Evolutionary conservation across 1,140 invertebrate species (phyloP).

Genomic region (Laodelphax striatellus): DNA sequence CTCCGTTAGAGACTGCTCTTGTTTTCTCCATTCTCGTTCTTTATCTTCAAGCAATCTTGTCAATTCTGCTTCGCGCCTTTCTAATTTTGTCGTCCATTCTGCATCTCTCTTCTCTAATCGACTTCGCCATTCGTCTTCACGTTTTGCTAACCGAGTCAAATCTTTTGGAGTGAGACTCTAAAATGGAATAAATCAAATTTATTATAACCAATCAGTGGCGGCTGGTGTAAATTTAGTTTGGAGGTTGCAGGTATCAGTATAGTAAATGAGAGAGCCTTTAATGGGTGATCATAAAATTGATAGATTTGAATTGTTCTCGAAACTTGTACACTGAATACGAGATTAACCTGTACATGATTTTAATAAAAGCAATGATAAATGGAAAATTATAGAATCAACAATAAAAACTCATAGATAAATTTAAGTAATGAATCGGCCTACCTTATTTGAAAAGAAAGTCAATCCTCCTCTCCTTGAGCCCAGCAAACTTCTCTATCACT

Average conservation of each 20-base stretch:
- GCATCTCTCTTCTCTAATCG: conserved; percentile 41
- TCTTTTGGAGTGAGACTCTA: conserved; percentile 33
- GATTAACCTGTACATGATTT: too few relatives aligned
- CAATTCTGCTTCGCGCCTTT: conserved; percentile 40
- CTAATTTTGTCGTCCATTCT: conserved; percentile 43
- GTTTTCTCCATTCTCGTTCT: conserved; percentile 52
- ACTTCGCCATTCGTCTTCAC: conserved; percentile 41
- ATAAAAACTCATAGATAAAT: too few relatives aligned
- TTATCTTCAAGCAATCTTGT: conserved; percentile 39
- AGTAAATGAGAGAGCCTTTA: too few relatives aligned
- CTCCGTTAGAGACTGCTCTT: conserved; percentile 37
- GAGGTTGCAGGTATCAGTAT: too few relatives aligned
- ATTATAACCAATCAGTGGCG: too few relatives aligned
- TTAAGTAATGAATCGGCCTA: not conserved
- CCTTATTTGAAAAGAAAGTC: conserved; percentile 21
- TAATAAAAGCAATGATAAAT: too few relatives aligned
- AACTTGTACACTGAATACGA: too few relatives aligned
- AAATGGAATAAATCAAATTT: not conserved
- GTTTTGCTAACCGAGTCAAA: conserved; percentile 32
- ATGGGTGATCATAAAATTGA: too few relatives aligned
- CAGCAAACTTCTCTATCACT: conserved; percentile 23
- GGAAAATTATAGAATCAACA: too few relatives aligned
- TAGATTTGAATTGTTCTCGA: too few relatives aligned
- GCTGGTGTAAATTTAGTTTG: too few relatives aligned
- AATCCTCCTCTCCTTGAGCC: conserved; percentile 19